phyloP scores from a whole-genome alignment of 2,888 invertebrate genomes.

The Brenthis ino region DNA sequence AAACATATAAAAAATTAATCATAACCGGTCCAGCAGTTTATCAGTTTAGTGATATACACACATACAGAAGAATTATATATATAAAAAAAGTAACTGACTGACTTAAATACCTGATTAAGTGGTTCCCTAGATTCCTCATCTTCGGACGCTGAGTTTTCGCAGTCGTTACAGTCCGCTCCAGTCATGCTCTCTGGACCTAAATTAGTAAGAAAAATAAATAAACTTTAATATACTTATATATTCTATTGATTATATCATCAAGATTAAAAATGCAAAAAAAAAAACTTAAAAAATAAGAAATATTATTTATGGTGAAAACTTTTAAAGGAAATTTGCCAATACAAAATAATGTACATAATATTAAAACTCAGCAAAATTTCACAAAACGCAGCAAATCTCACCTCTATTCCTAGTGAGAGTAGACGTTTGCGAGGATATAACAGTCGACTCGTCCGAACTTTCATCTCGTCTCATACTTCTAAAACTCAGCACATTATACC shows the following conservation, averaged over 20 bases:
- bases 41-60: too few relatives aligned
- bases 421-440: slow-evolving; percentile 97
- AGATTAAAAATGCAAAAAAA: too few relatives aligned
- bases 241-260: too few relatives aligned
- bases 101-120: slow-evolving; percentile 67
- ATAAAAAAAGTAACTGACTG: too few relatives aligned
- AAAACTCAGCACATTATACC: slow-evolving; percentile 96
- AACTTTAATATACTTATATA: background rate
- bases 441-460: slow-evolving; percentile 97
- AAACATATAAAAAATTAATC: too few relatives aligned
- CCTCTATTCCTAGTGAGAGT: slow-evolving; percentile 95
- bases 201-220: slow-evolving; percentile 23
- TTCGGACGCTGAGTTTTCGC: slow-evolving; percentile 83
- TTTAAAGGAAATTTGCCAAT: too few relatives aligned
- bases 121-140: slow-evolving; percentile 82
- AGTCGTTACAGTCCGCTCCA: slow-evolving; percentile 74
- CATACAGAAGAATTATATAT: too few relatives aligned
- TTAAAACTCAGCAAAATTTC: too few relatives aligned
- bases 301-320: too few relatives aligned
- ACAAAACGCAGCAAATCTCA: slow-evolving; percentile 29
- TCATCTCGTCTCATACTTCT: slow-evolving; percentile 87
- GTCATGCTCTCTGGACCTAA: slow-evolving; percentile 83
- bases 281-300: background rate
- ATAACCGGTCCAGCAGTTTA: too few relatives aligned
- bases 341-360: background rate